Evolutionary conservation across 2,888 invertebrate species (phyloP).

Genomic region (Taenaris catops): DNA sequence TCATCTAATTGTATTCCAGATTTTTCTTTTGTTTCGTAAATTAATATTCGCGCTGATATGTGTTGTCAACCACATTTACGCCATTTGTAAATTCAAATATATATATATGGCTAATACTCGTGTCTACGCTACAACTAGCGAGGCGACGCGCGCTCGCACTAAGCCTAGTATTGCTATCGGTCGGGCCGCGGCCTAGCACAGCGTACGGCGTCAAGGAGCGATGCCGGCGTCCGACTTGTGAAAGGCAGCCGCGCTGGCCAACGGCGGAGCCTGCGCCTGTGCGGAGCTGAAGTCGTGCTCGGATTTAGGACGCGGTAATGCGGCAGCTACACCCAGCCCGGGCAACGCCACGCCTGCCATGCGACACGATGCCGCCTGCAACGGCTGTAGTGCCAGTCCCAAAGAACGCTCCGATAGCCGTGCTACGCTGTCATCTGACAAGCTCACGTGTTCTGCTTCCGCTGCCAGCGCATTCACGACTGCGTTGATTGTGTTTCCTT

Average conservation of each 20-base stretch:
- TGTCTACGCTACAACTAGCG: conserved; percentile 75
- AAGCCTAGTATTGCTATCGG: conserved; percentile 77
- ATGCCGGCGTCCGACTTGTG: conserved; percentile 91
- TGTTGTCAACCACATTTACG: too few relatives aligned
- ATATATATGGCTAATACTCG: too few relatives aligned
- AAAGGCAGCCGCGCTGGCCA: conserved; percentile 79
- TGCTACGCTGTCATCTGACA: conserved; percentile 86
- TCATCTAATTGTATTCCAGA: too few relatives aligned
- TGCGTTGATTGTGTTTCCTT: conserved; percentile 89
- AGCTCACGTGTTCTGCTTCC: conserved; percentile 91
- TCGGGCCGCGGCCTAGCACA: conserved; percentile 76
- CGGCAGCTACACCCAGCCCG: conserved; percentile 77
- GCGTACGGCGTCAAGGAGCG: conserved; percentile 87
- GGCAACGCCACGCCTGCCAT: conserved; percentile 87
- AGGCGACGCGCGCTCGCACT: conserved; percentile 66
- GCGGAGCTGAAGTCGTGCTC: conserved; percentile 89
- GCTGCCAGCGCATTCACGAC: conserved; percentile 95
- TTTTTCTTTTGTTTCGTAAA: too few relatives aligned
- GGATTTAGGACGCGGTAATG: conserved; percentile 89
- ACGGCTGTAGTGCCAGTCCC: conserved; percentile 84
- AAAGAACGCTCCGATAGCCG: conserved; percentile 80
- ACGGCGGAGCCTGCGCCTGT: conserved; percentile 76
- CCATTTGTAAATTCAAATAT: too few relatives aligned
- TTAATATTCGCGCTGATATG: too few relatives aligned
- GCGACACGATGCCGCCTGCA: conserved; percentile 82